A percentile compares a stretch with the other conserved stretches of the same genome.
Conservation (phyloP, 2,888 invertebrate species). For the Diogma glabrata region DNA sequence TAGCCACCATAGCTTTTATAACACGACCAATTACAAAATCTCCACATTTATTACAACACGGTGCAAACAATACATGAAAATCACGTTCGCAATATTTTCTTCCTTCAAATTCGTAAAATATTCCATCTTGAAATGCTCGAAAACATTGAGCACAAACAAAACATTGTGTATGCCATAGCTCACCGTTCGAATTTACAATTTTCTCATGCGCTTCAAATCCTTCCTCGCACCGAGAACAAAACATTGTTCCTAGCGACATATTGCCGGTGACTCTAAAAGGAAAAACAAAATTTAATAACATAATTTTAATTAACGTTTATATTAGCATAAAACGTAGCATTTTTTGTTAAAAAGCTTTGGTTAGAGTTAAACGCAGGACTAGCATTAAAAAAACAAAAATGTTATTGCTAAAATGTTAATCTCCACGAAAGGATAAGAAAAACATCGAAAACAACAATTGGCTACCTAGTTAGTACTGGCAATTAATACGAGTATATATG, state of each 20-base stretch:
- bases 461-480: no score
- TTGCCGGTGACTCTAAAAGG: constrained; percentile 27
- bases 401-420: no score
- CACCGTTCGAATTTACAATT: constrained; percentile 97
- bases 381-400: no score
- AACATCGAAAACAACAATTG: no score
- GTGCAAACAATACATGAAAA: constrained; percentile 92
- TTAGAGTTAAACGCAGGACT: no score
- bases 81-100: constrained; percentile 99
- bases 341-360: no score
- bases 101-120: constrained; percentile 98
- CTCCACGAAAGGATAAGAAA: no score
- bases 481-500: no score
- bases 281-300: background rate
- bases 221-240: constrained; percentile 90
- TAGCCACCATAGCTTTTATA: constrained; percentile 98
- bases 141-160: constrained; percentile 99
- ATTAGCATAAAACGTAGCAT: no score
- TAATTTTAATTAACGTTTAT: no score
- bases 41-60: constrained; percentile 75
- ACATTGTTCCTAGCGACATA: constrained; percentile 86
- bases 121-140: constrained; percentile 91
- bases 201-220: constrained; percentile 95
- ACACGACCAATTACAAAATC: constrained; percentile 98
- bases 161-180: constrained; percentile 97